These are phyloP conservation scores for Equus przewalskii DNA, from an alignment of 2,113 vertebrate genomes.

Conservation along the genomic window DNA sequence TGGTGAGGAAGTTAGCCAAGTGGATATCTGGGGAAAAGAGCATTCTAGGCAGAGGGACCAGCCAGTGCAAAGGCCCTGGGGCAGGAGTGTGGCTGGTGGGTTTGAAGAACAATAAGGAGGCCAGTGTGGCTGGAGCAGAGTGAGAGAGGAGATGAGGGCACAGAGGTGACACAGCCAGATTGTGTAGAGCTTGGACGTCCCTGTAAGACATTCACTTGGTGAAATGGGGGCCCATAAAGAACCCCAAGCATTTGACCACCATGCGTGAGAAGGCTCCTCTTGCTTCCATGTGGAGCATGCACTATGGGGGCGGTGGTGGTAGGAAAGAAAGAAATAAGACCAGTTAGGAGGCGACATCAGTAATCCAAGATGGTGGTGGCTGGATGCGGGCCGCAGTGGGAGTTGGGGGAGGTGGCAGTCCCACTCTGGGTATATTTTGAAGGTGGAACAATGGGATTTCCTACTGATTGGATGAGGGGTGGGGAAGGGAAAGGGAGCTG, in stretches of 20 bases:
- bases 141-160: background rate
- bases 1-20: background rate
- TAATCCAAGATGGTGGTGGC: background rate
- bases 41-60: background rate
- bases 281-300: background rate
- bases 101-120: background rate
- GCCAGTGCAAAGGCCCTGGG: background rate
- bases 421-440: background rate
- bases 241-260: background rate
- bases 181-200: background rate
- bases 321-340: background rate
- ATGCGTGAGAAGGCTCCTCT: background rate
- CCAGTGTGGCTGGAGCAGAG: background rate
- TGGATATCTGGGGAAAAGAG: background rate
- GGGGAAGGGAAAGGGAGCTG: too few species aligned
- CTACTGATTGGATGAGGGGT: background rate
- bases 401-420: too few species aligned
- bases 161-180: rapidly evolving
- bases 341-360: too few species aligned
- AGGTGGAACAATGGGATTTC: background rate
- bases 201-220: too few species aligned
- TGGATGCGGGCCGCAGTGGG: background rate
- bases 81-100: background rate
- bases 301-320: background rate
- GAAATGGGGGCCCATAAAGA: background rate